phyloP scores from a whole-genome alignment of 2,113 vertebrate species.

The Rhinoderma darwinii region DNA sequence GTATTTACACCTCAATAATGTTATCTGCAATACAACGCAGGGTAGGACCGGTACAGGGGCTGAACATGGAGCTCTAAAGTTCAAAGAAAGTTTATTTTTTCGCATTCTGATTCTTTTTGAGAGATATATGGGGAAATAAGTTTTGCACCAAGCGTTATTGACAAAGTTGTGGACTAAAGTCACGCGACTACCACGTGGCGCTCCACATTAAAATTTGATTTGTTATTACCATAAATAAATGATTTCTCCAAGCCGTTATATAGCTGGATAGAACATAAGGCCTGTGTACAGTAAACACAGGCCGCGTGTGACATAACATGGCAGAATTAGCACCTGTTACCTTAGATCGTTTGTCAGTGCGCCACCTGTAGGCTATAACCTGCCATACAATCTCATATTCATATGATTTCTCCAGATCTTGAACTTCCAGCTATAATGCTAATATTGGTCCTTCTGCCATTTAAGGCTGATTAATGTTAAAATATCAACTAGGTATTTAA shows the following conservation, averaged over 20 bases:
- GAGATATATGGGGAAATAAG: too few species aligned
- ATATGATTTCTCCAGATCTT: not conserved
- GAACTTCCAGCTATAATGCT: not conserved
- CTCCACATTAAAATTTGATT: too few species aligned
- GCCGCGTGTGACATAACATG: not conserved
- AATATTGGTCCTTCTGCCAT: not conserved
- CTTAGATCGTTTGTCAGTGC: not conserved
- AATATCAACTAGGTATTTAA: too few species aligned
- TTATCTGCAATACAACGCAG: too few species aligned
- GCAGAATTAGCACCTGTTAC: not conserved
- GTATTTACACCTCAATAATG: not conserved
- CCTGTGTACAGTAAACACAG: not conserved
- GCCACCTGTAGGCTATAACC: not conserved
- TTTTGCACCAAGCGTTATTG: too few species aligned
- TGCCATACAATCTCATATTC: not conserved
- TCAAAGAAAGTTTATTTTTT: not conserved
- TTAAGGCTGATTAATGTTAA: not conserved
- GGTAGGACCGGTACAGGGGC: too few species aligned
- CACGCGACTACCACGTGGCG: too few species aligned
- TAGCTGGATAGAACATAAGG: too few species aligned
- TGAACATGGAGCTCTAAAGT: too few species aligned
- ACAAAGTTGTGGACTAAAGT: too few species aligned
- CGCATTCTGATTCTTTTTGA: not conserved
- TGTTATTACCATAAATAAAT: too few species aligned
- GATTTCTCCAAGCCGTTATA: too few species aligned